Evolutionary conservation across 2,113 vertebrate species (phyloP).

Genomic region (Spea multiplicata): DNA sequence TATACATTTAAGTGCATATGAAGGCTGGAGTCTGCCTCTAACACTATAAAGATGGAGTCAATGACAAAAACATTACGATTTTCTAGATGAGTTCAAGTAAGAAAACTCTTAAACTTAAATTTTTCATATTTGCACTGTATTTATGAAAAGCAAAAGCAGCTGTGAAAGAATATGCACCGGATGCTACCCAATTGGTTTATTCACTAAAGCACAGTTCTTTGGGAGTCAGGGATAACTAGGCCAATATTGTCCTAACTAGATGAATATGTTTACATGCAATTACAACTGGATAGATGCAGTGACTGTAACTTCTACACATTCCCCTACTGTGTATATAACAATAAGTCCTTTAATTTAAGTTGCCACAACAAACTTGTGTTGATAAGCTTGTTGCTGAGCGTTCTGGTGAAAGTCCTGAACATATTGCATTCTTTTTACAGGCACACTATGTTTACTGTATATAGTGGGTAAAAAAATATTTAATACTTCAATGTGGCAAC

Average conservation of each 20-base stretch:
- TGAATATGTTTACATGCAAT: background rate
- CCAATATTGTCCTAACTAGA: background rate
- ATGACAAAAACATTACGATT: too few species aligned
- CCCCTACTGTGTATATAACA: constrained; percentile 22
- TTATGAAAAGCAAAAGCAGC: too few species aligned
- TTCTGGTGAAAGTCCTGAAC: constrained; percentile 8
- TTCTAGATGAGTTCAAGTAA: too few species aligned
- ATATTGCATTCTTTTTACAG: background rate
- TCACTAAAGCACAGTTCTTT: too few species aligned
- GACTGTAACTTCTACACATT: constrained; percentile 8
- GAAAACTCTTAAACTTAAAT: too few species aligned
- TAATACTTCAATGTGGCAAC: background rate
- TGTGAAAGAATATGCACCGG: too few species aligned
- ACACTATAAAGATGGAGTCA: too few species aligned
- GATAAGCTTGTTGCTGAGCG: constrained; percentile 16
- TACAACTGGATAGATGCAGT: constrained; percentile 5
- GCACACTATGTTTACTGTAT: background rate
- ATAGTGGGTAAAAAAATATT: background rate
- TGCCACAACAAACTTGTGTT: constrained; percentile 29
- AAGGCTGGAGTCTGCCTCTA: too few species aligned
- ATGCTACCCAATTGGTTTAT: too few species aligned
- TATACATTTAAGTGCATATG: too few species aligned
- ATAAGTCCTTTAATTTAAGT: constrained; percentile 7
- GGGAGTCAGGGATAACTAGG: too few species aligned
- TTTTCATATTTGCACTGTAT: too few species aligned